These are phyloP conservation scores for Polyploca ridens DNA, from an alignment of 2,888 invertebrate genomes.

Conservation along the genomic window DNA sequence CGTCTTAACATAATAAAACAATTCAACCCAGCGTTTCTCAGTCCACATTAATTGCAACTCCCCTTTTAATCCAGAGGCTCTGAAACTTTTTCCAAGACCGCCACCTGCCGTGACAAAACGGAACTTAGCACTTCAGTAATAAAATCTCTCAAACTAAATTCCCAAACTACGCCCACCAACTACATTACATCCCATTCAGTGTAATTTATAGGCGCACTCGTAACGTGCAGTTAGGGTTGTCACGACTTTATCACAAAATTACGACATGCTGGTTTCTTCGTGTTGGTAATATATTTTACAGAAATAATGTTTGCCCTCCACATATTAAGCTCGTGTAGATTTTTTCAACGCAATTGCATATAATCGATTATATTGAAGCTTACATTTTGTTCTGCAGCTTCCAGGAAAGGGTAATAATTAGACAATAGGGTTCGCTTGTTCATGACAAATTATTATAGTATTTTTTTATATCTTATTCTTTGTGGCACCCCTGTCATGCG, in stretches of 20 bases:
- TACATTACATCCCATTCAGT: slow-evolving; percentile 16
- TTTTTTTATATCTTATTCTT: no score
- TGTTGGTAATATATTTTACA: background rate
- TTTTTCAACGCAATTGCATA: no score
- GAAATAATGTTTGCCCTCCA: background rate
- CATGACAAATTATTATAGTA: no score
- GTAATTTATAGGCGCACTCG: slow-evolving; percentile 29
- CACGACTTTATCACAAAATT: background rate
- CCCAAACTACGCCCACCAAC: slow-evolving; percentile 5
- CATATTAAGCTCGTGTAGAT: background rate
- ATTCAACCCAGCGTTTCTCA: background rate
- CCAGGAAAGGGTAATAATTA: no score
- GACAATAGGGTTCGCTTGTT: no score
- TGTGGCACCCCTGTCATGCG: background rate
- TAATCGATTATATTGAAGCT: no score
- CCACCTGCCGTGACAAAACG: background rate
- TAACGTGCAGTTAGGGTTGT: background rate
- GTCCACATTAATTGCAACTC: background rate
- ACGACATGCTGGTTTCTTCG: background rate
- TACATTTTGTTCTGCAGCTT: no score
- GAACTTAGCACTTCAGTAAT: background rate
- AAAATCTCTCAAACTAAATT: slow-evolving; percentile 6
- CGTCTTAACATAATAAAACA: background rate
- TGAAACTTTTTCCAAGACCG: background rate
- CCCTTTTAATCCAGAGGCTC: background rate